Conservation (phyloP, 2,797 vertebrate genomes). For the Rhadinocentrus ornatus region DNA sequence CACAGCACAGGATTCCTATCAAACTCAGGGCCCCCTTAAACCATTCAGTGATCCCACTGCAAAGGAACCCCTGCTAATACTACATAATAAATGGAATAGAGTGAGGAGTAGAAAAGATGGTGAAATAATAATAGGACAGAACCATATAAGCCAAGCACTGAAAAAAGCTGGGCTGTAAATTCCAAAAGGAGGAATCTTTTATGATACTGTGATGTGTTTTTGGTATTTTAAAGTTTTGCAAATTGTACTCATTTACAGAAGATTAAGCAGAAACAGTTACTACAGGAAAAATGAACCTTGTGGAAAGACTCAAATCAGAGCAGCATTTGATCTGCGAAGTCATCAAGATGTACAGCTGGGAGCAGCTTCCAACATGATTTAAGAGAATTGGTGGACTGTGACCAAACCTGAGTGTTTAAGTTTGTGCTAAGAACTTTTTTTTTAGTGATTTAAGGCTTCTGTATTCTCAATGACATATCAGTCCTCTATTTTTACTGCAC, state of each 20-base stretch:
- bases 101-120: conserved; percentile 2
- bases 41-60: conserved; percentile 8
- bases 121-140: conserved; percentile 3
- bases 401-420: conserved; percentile 40
- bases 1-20: conserved; percentile 11
- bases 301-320: conserved; percentile 43
- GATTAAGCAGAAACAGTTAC: conserved; percentile 13
- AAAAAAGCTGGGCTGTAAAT: background rate
- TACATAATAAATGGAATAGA: conserved; percentile 15
- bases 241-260: conserved; percentile 7
- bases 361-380: conserved; percentile 50
- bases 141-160: background rate
- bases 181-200: background rate
- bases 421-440: conserved; percentile 28
- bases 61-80: conserved; percentile 19
- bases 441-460: conserved; percentile 27
- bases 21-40: conserved; percentile 22
- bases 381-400: conserved; percentile 52
- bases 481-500: conserved; percentile 14
- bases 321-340: conserved; percentile 37
- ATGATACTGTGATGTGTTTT: background rate
- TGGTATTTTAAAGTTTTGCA: conserved; percentile 3
- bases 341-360: conserved; percentile 50
- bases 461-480: conserved; percentile 23
- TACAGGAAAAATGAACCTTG: conserved; percentile 23